Evolutionary conservation across 2,113 vertebrate genomes (phyloP), one percentile per base, ranked within the genome.

Genomic region (Sminthopsis crassicaudata): DNA sequence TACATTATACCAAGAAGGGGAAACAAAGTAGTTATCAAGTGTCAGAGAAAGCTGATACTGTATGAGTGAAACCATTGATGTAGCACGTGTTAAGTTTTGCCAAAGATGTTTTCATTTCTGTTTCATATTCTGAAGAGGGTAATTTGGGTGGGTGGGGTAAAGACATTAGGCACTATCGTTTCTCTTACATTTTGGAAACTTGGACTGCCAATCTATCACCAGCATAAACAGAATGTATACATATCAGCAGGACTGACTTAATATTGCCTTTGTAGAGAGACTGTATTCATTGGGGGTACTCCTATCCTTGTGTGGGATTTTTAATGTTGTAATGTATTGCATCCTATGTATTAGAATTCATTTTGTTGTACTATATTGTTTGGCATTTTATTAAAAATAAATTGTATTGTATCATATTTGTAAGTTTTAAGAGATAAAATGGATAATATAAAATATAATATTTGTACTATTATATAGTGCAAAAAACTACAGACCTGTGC

Each of bases 361-460:
- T 96, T 96, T 93, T 97, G 95, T 96, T 98, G 96, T 97, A 97
- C 96, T 96, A 97, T 97, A 95, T 96, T 95, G 96, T 94, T 96
- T 96, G 95, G 95, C 96, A 96, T 97, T 97, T 97, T 94, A 97
- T 94, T 97, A 97, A 97, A 97, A 97, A 97, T 95, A 95, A 96
- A 96, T 95, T 98, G 98, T 97, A 97, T 97, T 96, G 92, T 96
- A 96, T 96, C 96, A 96, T 27, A 52, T 97, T 97, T 53, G 23
- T 97, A 95, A 94, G 96, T 98, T 96, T 97, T 92, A 94, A 97
- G 91, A 97, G 96, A 97, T 97, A 95, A 95, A 94, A 91, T 50
- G 53, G 52, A 97, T 98, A 97, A 97, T 98, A 97, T 98, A 98
- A 97, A 97, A 96, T 60, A 96, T 42, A 97, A 96, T 96, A 42